A percentile compares a stretch with the other conserved stretches of the same genome.
phyloP scores from a whole-genome alignment of 1,140 invertebrate genomes.

The Metopolophium dirhodum region DNA sequence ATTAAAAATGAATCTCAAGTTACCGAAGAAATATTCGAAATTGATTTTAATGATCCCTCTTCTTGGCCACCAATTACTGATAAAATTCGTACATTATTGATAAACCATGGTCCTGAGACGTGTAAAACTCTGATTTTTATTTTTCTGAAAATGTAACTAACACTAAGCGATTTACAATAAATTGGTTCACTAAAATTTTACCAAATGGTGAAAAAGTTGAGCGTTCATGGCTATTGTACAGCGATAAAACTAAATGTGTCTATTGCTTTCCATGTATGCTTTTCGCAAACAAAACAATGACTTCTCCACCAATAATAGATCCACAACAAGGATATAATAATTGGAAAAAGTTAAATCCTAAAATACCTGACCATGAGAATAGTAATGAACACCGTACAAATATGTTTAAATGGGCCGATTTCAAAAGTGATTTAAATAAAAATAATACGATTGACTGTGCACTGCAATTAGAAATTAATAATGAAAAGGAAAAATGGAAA shows the following conservation, averaged over 20 bases:
- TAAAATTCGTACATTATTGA: conserved; percentile 7
- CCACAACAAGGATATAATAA: background rate
- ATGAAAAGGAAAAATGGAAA: conserved; percentile 11
- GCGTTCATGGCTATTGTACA: background rate
- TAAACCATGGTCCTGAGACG: no score
- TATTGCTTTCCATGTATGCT: background rate
- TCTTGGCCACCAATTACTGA: conserved; percentile 15
- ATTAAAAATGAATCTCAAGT: background rate
- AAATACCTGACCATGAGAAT: background rate
- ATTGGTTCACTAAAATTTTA: background rate
- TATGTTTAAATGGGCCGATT: background rate
- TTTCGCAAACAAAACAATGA: background rate
- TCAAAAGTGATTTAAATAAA: background rate
- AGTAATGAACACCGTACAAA: background rate
- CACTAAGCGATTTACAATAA: background rate
- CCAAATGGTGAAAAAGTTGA: conserved; percentile 23
- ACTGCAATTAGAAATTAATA: background rate
- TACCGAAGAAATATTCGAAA: background rate
- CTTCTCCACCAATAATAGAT: background rate
- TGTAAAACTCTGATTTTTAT: background rate
- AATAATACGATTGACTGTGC: background rate
- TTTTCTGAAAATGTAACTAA: background rate
- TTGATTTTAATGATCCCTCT: conserved; percentile 28
- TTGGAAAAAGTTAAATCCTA: conserved; percentile 28
- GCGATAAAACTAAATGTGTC: background rate